phyloP scores from a whole-genome alignment of 92 coral and sea anemone genomes.

The Pocillopora meandrina region DNA sequence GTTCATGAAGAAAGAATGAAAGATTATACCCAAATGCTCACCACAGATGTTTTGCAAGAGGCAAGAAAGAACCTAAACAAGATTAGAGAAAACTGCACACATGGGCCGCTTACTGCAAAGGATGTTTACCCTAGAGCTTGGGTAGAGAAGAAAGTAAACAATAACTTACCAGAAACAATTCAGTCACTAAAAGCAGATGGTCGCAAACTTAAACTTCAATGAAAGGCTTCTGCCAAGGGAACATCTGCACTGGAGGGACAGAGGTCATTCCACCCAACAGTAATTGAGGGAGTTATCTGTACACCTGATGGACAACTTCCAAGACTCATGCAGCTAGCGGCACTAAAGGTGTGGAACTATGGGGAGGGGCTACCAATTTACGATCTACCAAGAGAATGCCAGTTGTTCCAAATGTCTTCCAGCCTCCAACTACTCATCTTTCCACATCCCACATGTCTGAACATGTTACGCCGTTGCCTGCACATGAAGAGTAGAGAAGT shows the following conservation, averaged over 20 bases:
- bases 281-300: background rate
- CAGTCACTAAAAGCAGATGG: background rate
- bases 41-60: conserved; percentile 5
- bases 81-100: background rate
- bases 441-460: background rate
- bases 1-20: background rate
- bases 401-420: background rate
- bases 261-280: conserved; percentile 6
- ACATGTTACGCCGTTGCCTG: background rate
- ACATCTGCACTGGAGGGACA: background rate
- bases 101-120: conserved; percentile 19
- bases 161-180: background rate
- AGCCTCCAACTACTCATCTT: background rate
- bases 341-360: conserved; percentile 2
- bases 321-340: background rate
- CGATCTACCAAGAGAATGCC: conserved; percentile 7
- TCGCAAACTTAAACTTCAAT: background rate
- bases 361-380: conserved; percentile 10
- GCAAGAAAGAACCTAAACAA: conserved; percentile 1
- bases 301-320: background rate
- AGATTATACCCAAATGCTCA: background rate
- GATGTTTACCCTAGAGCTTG: conserved; percentile 20
- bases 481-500: background rate
- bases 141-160: background rate
- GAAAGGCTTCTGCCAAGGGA: background rate